These are phyloP conservation scores for Gallinago media DNA, from an alignment of 2,113 vertebrate species.

Conservation along the genomic window DNA sequence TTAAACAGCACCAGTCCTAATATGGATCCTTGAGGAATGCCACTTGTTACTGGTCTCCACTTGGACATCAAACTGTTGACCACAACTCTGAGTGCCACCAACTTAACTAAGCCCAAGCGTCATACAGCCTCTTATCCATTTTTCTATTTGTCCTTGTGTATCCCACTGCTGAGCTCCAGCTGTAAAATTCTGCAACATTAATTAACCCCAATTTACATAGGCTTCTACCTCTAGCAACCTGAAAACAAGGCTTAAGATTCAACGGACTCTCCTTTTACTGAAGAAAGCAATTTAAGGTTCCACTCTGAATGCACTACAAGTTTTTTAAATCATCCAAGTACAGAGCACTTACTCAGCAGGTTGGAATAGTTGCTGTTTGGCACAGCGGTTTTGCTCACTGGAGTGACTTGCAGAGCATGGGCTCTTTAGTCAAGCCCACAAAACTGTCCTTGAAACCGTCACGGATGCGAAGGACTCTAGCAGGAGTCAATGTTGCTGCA, in stretches of 20 bases:
- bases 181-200: neutral
- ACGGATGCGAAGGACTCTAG: fast-evolving
- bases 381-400: neutral
- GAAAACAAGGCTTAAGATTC: neutral
- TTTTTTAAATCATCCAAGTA: neutral
- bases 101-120: neutral
- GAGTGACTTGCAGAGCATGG: neutral
- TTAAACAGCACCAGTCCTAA: neutral
- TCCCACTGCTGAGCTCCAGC: neutral
- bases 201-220: neutral
- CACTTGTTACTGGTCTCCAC: neutral
- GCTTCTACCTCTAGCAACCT: neutral
- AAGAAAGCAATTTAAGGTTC: neutral
- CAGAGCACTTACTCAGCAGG: neutral
- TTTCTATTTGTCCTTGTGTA: neutral
- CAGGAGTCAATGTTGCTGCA: neutral
- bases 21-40: neutral
- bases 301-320: neutral
- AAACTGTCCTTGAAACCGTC: neutral
- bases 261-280: neutral
- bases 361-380: neutral
- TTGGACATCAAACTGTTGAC: neutral
- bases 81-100: neutral
- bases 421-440: neutral
- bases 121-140: neutral